Evolutionary conservation across 2,797 vertebrate species (phyloP).

Genomic region (Eleutherodactylus coqui): DNA sequence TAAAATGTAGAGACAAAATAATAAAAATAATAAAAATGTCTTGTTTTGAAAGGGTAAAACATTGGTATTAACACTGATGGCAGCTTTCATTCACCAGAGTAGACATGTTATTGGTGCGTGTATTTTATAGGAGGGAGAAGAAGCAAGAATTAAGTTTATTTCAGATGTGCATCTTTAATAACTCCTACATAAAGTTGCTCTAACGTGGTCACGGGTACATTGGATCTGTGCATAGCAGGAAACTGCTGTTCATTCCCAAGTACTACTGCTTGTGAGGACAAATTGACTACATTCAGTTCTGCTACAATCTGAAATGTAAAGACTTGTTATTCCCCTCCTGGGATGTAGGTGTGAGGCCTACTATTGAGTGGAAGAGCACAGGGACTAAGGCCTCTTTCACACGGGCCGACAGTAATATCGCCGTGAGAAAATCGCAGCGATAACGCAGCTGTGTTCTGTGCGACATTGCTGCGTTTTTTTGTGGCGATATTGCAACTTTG

Average conservation of each 20-base stretch:
- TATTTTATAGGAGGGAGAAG: background rate
- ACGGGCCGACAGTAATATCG: too few relatives aligned
- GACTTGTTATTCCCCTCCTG: too few relatives aligned
- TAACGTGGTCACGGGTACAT: background rate
- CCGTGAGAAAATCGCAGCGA: too few relatives aligned
- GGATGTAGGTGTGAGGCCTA: too few relatives aligned
- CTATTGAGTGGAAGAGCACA: too few relatives aligned
- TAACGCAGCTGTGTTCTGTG: too few relatives aligned
- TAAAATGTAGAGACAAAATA: too few relatives aligned
- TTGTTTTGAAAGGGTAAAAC: too few relatives aligned
- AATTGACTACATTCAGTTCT: conserved; percentile 70
- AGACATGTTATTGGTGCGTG: background rate
- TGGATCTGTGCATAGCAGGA: background rate
- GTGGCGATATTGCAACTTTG: too few relatives aligned
- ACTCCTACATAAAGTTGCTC: background rate
- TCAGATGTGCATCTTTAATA: background rate
- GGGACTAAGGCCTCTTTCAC: too few relatives aligned
- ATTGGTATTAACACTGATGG: background rate
- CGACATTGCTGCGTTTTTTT: too few relatives aligned
- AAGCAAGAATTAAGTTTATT: background rate
- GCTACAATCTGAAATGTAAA: conserved; percentile 73
- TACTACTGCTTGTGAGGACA: conserved; percentile 45
- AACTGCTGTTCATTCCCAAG: conserved; percentile 43
- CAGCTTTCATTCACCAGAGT: background rate
- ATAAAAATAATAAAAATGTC: too few relatives aligned